Evolutionary conservation across 37 sponge, comb jelly and placozoan species (phyloP), one percentile per base, ranked within the genome.

Genomic region (Spongilla lacustris): DNA sequence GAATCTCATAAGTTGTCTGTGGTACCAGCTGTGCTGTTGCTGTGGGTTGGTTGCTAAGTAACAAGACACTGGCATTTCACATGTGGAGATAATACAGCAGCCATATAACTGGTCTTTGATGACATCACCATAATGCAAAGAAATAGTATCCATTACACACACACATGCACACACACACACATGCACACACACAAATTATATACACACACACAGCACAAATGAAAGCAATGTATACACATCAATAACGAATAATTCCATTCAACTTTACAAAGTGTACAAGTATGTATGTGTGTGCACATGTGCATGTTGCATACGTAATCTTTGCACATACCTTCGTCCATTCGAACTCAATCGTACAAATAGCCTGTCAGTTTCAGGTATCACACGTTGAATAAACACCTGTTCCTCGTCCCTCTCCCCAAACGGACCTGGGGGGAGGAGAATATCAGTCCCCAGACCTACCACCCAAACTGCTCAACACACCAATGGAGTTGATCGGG

Each of bases 361-460:
- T 30, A 97, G 78, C 31, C 58, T 89, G 79, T 87, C 85, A 4
- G 89, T 91, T 34, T 97, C 98, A 11, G 98, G 98, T 27, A 97
- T 93, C 29, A 97, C 89, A n/a, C 93, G 73, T 85, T 97, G 98
- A 30, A 97, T 67, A 35, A 97, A 97, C 41, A 97, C 95, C 66
- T 93, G 95, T 82, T 97, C 91, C 77, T 93, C 96, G 58, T 96
- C 98, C 19, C 79, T 50, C 73, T 97, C 92, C n/a, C 98, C 98
- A 89, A 88, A 97, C 28, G 98, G 98, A 32, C 98, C 98, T 93
- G 81, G 10, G 17, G 36, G 17, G 0, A 66, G 35, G 26, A 70
- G 11, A 6, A 58, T 13, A 8, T 13, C 58, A 30, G 29, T 30
- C 29, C 27, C 27, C 29, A 2, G 25, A 75, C 32, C 27, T 0